phyloP scores from a whole-genome alignment of 2,113 vertebrate species.

The Actenoides hombroni region DNA sequence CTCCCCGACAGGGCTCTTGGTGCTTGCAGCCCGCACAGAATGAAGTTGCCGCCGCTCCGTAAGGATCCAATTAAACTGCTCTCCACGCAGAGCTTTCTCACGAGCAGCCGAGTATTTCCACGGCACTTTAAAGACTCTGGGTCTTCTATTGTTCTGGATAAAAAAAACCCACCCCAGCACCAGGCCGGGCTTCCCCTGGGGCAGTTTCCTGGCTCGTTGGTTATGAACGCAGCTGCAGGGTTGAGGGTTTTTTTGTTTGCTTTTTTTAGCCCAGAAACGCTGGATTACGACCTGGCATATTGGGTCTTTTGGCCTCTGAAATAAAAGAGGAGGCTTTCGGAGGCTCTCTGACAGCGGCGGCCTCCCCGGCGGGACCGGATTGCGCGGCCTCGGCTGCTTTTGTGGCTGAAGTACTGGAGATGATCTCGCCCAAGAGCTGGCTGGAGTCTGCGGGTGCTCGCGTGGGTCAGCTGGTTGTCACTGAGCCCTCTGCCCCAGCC shows the following conservation, averaged over 20 bases:
- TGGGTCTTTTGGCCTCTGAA: accelerated
- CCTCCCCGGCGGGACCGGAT: background rate
- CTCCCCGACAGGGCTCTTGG: accelerated
- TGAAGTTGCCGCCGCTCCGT: background rate
- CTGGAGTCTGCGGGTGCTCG: background rate
- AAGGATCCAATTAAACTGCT: background rate
- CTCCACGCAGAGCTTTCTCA: background rate
- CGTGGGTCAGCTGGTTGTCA: background rate
- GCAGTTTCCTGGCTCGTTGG: background rate
- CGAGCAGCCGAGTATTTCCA: background rate
- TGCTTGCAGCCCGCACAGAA: background rate
- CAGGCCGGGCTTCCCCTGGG: background rate
- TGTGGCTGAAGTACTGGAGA: background rate
- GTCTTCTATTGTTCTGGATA: background rate
- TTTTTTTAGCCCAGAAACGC: background rate
- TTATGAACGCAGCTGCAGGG: background rate
- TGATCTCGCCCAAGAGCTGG: background rate
- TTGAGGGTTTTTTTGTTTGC: background rate
- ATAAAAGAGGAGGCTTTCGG: background rate
- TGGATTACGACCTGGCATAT: background rate
- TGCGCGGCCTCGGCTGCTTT: background rate
- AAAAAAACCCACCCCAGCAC: background rate
- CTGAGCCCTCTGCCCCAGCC: background rate
- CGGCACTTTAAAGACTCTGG: accelerated
- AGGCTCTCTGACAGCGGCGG: background rate